Conservation (phyloP, 2,888 invertebrate species). For the Polyploca ridens region DNA sequence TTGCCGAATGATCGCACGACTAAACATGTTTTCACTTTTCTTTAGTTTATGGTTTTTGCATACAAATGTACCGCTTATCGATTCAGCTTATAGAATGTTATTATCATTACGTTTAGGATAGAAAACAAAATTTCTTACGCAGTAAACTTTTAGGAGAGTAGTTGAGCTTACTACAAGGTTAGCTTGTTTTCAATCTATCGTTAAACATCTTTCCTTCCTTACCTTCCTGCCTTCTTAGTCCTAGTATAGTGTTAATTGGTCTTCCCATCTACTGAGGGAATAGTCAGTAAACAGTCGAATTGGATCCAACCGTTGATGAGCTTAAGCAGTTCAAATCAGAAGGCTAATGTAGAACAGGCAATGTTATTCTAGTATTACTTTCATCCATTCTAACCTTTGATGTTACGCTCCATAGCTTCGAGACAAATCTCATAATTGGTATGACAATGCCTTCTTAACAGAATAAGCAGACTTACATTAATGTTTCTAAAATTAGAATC, state of each 20-base stretch:
- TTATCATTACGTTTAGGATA: background rate
- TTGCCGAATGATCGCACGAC: conserved; percentile 23
- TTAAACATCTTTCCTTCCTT: background rate
- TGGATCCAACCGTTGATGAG: background rate
- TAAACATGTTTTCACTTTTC: conserved; percentile 30
- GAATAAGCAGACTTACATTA: background rate
- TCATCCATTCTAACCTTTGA: conserved; percentile 1
- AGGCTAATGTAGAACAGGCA: background rate
- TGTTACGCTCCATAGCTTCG: conserved; percentile 4
- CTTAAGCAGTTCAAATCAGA: background rate
- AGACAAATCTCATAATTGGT: conserved; percentile 3
- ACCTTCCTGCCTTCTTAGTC: background rate
- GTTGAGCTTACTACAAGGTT: background rate
- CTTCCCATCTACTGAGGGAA: no score
- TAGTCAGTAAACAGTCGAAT: no score
- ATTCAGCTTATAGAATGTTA: background rate
- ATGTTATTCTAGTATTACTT: background rate
- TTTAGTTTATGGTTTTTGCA: conserved; percentile 17
- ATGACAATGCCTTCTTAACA: background rate
- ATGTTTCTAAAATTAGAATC: conserved; percentile 3
- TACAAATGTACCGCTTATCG: conserved; percentile 11
- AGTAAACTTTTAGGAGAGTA: background rate
- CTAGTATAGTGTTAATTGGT: background rate
- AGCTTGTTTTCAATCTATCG: background rate
- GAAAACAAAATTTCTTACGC: background rate